These are phyloP conservation scores for Drosophila nigrodunni DNA, from an alignment of 1,140 invertebrate species.

Conservation along the genomic window DNA sequence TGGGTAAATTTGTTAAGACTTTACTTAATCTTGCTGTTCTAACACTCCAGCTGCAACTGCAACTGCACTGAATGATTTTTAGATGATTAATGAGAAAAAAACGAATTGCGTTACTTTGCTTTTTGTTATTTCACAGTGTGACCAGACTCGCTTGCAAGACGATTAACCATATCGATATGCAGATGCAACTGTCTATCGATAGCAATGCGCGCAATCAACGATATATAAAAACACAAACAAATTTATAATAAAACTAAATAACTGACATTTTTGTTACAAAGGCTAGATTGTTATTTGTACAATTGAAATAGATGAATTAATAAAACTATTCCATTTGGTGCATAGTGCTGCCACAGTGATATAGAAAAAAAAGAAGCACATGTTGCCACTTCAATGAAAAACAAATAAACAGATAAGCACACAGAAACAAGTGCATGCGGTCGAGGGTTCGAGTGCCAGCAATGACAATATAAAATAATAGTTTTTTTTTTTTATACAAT, in stretches of 20 bases:
- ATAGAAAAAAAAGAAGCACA: neutral
- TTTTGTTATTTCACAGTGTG: conserved; percentile 39
- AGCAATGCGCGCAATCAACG: too few species aligned
- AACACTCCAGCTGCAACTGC: conserved; percentile 45
- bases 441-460: too few species aligned
- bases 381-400: neutral
- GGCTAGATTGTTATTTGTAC: too few species aligned
- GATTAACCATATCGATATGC: neutral
- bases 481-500: too few species aligned
- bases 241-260: too few species aligned
- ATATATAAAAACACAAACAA: too few species aligned
- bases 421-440: too few species aligned
- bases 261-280: too few species aligned
- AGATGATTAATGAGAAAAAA: conserved; percentile 46
- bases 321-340: neutral
- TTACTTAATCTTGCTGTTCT: conserved; percentile 10
- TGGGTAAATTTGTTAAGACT: conserved; percentile 14
- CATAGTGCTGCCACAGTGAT: neutral
- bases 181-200: too few species aligned
- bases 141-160: neutral
- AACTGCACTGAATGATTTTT: conserved; percentile 48
- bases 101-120: conserved; percentile 42
- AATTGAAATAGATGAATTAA: too few species aligned
- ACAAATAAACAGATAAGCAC: too few species aligned
- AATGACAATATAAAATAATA: too few species aligned